These are phyloP conservation scores for Hermaeophaga mercurialis DNA, from an alignment of 2,888 invertebrate genomes.

Conservation along the genomic window DNA sequence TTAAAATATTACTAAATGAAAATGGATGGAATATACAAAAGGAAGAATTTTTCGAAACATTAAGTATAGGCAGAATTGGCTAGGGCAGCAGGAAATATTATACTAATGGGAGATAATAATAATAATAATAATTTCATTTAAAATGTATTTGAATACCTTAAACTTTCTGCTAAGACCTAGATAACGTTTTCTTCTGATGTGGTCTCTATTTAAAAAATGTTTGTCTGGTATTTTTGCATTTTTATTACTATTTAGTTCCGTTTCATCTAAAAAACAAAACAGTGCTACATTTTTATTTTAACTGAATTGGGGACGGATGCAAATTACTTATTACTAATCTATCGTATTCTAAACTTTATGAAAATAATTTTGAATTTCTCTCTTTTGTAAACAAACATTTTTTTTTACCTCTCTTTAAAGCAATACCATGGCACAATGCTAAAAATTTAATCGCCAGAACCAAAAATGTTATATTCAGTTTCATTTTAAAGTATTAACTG, in stretches of 20 bases:
- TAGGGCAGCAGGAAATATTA: too few species aligned
- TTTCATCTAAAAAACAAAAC: not conserved
- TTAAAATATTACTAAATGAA: too few species aligned
- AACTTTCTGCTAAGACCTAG: constrained; percentile 48
- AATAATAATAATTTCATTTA: too few species aligned
- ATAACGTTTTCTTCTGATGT: constrained; percentile 47
- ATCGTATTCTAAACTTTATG: too few species aligned
- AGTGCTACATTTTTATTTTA: not conserved
- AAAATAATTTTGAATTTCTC: too few species aligned
- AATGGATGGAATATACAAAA: too few species aligned
- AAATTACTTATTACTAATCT: too few species aligned
- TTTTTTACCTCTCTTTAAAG: constrained; percentile 25
- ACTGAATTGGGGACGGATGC: too few species aligned
- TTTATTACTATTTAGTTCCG: constrained; percentile 2
- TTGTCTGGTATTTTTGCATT: not conserved
- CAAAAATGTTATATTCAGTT: constrained; percentile 18
- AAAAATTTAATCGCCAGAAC: constrained; percentile 19
- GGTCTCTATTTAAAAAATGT: constrained; percentile 32
- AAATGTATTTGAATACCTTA: too few species aligned
- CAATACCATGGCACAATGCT: constrained; percentile 12
- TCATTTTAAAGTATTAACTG: constrained; percentile 17
- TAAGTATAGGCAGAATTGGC: too few species aligned
- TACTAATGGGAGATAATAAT: constrained; percentile 3
- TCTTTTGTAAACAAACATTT: constrained; percentile 2
- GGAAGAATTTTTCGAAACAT: too few species aligned